phyloP scores from a whole-genome alignment of 1,140 invertebrate genomes.

The Orchestia grillus region DNA sequence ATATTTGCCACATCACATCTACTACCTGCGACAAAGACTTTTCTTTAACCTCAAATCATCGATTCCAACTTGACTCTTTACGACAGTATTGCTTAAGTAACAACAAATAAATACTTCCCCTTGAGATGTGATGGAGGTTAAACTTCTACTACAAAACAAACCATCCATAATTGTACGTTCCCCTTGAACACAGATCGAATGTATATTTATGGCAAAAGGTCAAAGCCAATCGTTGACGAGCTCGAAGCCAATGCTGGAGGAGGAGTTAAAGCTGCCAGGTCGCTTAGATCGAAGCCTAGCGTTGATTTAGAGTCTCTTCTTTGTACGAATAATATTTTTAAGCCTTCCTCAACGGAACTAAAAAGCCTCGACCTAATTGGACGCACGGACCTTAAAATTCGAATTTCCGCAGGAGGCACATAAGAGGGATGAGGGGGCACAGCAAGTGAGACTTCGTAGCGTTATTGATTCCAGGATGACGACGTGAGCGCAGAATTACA shows the following conservation, averaged over 20 bases:
- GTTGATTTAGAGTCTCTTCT: background rate
- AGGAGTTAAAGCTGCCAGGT: background rate
- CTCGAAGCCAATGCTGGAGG: background rate
- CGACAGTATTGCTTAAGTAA: background rate
- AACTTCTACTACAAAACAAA: background rate
- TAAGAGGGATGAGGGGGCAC: background rate
- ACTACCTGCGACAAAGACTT: too few relatives aligned
- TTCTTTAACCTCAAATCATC: too few relatives aligned
- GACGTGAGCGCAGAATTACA: background rate
- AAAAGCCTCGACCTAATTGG: background rate
- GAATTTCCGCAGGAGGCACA: background rate
- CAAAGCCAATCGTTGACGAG: background rate
- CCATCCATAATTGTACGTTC: background rate
- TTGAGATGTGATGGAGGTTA: background rate
- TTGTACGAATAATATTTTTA: background rate
- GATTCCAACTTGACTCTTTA: too few relatives aligned
- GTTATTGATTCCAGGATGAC: background rate
- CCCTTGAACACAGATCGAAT: background rate
- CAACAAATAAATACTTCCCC: background rate
- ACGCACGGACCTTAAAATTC: background rate
- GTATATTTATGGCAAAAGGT: background rate
- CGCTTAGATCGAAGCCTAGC: background rate
- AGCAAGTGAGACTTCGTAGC: background rate
- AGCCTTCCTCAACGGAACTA: background rate
- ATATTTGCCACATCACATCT: too few relatives aligned